These are phyloP conservation scores for Zalophus californianus DNA, from an alignment of 2,797 vertebrate genomes.

Conservation along the genomic window DNA sequence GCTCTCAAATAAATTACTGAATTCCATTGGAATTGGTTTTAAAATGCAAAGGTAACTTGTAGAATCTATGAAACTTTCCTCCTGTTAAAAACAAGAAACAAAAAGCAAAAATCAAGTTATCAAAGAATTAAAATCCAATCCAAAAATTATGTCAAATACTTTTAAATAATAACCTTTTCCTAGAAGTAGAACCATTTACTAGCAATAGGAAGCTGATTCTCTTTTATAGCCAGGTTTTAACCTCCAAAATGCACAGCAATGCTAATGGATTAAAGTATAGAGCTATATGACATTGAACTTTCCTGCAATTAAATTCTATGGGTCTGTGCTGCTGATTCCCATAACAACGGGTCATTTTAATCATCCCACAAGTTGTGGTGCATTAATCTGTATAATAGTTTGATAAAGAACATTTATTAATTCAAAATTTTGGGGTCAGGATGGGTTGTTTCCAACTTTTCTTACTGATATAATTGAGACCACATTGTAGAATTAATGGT, in stretches of 20 bases:
- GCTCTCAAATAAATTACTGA: neutral
- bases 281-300: conserved; percentile 86
- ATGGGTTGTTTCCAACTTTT: conserved; percentile 87
- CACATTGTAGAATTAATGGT: conserved; percentile 89
- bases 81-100: conserved; percentile 34
- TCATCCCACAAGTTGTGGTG: conserved; percentile 86
- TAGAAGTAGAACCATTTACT: conserved; percentile 59
- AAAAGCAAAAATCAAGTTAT: neutral
- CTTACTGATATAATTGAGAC: conserved; percentile 87
- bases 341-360: conserved; percentile 90
- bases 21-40: conserved; percentile 65
- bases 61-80: conserved; percentile 70
- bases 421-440: conserved; percentile 86
- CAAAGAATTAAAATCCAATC: conserved; percentile 57
- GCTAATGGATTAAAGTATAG: conserved; percentile 82
- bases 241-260: conserved; percentile 71
- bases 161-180: conserved; percentile 70
- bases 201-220: conserved; percentile 67
- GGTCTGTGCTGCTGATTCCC: conserved; percentile 81
- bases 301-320: conserved; percentile 85
- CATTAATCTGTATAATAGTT: conserved; percentile 89
- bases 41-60: conserved; percentile 15
- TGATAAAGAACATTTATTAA: conserved; percentile 89
- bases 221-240: conserved; percentile 77
- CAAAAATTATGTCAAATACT: conserved; percentile 58